Percentiles rank a stretch among this genome's conserved stretches.
Conservation (phyloP, 1,140 invertebrate species). For the Meloidogyne hapla region DNA sequence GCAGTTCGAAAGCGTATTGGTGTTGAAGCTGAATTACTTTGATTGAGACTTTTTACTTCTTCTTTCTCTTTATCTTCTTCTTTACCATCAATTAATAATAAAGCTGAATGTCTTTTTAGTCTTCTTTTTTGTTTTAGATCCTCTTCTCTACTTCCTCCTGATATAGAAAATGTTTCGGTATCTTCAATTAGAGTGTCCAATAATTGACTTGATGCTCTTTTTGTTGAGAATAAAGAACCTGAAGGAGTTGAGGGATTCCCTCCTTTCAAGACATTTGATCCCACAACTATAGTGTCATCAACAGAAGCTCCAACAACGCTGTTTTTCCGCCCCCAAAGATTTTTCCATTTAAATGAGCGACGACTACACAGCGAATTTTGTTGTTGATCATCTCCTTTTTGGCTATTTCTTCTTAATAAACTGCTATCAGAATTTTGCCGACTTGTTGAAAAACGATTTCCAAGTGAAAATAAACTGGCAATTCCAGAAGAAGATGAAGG, state of each 20-base stretch:
- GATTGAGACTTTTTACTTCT: neutral
- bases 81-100: neutral
- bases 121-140: neutral
- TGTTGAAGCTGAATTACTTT: neutral
- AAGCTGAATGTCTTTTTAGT: neutral
- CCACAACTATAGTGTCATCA: neutral
- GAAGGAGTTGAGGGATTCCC: neutral
- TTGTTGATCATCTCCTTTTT: neutral
- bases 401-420: constrained; percentile 10
- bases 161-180: neutral
- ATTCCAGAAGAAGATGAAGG: constrained; percentile 2
- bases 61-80: neutral
- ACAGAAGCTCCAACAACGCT: neutral
- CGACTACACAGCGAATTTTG: neutral
- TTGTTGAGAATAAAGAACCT: neutral
- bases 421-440: constrained; percentile 23
- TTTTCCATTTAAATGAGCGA: constrained; percentile 19
- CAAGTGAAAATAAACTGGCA: constrained; percentile 3
- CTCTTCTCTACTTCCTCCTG: neutral
- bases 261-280: neutral
- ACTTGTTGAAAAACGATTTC: constrained; percentile 9
- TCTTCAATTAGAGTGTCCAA: neutral
- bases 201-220: neutral
- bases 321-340: constrained; percentile 20
- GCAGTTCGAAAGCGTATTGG: neutral